Percentiles rank a stretch among this genome's conserved stretches.
These are phyloP conservation scores for Helicoverpa assulta DNA, from an alignment of 2,888 invertebrate species.

Conservation along the genomic window DNA sequence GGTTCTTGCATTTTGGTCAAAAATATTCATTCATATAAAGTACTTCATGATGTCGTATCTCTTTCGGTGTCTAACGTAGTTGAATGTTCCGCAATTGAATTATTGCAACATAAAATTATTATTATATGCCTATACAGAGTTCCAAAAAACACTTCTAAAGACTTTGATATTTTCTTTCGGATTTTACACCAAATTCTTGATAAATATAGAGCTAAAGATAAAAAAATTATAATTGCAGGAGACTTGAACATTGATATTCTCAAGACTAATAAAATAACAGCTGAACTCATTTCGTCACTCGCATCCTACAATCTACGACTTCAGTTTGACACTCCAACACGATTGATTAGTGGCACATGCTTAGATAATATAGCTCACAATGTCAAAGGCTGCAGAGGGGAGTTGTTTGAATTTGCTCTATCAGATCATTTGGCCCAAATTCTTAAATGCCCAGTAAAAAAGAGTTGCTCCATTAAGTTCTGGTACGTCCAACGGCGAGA, in stretches of 20 bases:
- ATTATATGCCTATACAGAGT: not conserved
- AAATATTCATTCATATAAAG: conserved; percentile 3
- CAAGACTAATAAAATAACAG: not conserved
- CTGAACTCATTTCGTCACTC: not conserved
- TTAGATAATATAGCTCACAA: conserved; percentile 2
- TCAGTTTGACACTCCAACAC: conserved; percentile 5
- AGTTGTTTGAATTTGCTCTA: not conserved
- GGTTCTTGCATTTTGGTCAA: not conserved
- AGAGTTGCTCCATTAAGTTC: not conserved
- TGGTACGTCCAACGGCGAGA: not conserved
- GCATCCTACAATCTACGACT: not conserved
- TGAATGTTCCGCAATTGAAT: conserved; percentile 3
- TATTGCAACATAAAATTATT: not conserved
- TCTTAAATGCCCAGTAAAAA: conserved; percentile 8
- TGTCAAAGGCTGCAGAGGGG: not conserved
- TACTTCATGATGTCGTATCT: not conserved
- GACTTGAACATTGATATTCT: not conserved
- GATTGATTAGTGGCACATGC: not conserved
- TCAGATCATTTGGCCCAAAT: conserved; percentile 4
- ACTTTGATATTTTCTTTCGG: not conserved
- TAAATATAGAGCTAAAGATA: not conserved
- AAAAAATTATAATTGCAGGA: not conserved
- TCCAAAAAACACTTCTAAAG: not conserved
- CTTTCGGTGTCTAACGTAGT: not conserved
- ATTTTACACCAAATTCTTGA: not conserved